These are phyloP conservation scores for Oncorhynchus gorbuscha DNA, from an alignment of 2,113 vertebrate genomes.

Conservation along the genomic window DNA sequence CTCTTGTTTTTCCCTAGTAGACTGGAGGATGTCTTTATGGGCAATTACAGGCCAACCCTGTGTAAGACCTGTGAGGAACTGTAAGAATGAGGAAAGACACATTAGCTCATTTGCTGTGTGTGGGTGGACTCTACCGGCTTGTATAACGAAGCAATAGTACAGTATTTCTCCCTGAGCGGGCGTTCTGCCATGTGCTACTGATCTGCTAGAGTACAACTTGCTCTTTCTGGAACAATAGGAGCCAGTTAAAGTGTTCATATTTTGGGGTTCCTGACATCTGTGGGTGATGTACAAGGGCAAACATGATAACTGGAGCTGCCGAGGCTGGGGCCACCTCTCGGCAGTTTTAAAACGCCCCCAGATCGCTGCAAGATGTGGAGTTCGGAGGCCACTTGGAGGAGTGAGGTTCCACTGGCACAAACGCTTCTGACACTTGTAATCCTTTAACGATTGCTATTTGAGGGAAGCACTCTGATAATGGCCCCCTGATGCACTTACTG, in stretches of 20 bases:
- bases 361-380: slow-evolving; percentile 66
- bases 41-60: not conserved
- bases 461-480: slow-evolving; percentile 51
- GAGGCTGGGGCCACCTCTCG: slow-evolving; percentile 31
- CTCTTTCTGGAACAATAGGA: slow-evolving; percentile 52
- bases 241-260: slow-evolving; percentile 50
- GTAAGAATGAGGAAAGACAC: slow-evolving; percentile 8
- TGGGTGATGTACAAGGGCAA: slow-evolving; percentile 38
- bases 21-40: not conserved
- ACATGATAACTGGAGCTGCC: slow-evolving; percentile 28
- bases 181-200: slow-evolving; percentile 63
- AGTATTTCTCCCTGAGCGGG: slow-evolving; percentile 51
- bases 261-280: slow-evolving; percentile 45
- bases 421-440: slow-evolving; percentile 55
- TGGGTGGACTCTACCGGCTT: slow-evolving; percentile 30
- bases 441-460: slow-evolving; percentile 40
- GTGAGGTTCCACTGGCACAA: slow-evolving; percentile 45
- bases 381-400: slow-evolving; percentile 18
- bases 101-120: not conserved
- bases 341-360: slow-evolving; percentile 46
- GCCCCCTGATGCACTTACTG: slow-evolving; percentile 49
- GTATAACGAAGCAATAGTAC: slow-evolving; percentile 51
- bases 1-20: not conserved
- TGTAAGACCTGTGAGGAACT: not conserved
- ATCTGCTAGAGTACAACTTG: slow-evolving; percentile 42